phyloP scores from a whole-genome alignment of 2,113 vertebrate species.

The Prionailurus bengalensis region DNA sequence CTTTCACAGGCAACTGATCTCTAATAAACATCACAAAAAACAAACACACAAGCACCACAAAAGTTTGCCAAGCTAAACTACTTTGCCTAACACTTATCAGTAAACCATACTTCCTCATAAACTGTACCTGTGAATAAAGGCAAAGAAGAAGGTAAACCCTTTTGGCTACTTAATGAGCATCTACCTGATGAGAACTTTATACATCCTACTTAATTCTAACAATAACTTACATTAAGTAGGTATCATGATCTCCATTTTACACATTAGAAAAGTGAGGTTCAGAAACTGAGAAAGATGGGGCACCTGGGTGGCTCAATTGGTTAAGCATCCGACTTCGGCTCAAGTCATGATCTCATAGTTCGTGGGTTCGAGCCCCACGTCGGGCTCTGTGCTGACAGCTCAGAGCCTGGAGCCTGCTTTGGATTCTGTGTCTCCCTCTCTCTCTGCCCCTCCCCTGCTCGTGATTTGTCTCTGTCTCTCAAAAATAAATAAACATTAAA shows the following conservation, averaged over 20 bases:
- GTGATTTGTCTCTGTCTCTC: no score
- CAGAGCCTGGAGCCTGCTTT: no score
- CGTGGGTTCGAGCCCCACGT: no score
- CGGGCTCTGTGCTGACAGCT: no score
- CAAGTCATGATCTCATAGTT: no score
- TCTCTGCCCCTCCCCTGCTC: no score
- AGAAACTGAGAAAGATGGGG: constrained; percentile 13
- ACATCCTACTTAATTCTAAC: constrained; percentile 38
- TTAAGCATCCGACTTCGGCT: no score
- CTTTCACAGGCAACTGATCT: background rate
- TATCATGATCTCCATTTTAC: background rate
- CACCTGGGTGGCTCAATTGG: no score
- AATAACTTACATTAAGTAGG: background rate
- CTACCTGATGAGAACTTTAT: constrained; percentile 27
- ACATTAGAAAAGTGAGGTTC: constrained; percentile 28
- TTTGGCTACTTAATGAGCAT: background rate
- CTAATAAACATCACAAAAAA: background rate
- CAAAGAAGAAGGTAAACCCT: background rate
- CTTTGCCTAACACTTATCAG: background rate
- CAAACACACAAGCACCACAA: background rate
- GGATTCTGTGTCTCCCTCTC: no score
- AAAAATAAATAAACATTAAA: no score
- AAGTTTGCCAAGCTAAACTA: background rate
- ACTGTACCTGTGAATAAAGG: constrained; percentile 12
- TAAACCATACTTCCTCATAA: constrained; percentile 22